Base-by-base conservation (phyloP, 2,113 vertebrate species). In the Myanophis thanlyinensis region DNA sequence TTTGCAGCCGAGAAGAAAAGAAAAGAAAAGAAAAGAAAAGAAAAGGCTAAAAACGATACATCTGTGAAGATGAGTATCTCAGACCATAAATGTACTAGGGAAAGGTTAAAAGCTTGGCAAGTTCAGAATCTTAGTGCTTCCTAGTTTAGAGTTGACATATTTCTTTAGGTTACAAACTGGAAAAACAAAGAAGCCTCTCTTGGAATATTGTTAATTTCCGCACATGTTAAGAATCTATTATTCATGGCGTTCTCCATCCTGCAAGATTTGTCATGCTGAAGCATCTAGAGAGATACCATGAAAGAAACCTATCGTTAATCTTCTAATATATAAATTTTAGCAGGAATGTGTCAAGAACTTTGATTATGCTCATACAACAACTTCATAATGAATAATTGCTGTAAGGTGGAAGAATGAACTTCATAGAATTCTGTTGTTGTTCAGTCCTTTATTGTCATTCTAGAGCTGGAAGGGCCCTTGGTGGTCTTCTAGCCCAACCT, bases 161-260 rank as follows among this genome's bases (percentile, higher is more conserved):
- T 95, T 96, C 96, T 96, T 90, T 91, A 96, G 94, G 85, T 94
- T 23, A 87, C n/a, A 92, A 90, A 7, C 35, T 94, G 89, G 93
- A 93, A 95, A 95, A 94, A 53, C 88, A 94, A 95, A 87, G 90
- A 95, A 95, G 90, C 92, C 96, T 22, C 35, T 52, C 48, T 13
- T 87, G 93, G 52, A 87, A 95, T 95, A 90, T 92, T 93, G 95
- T 95, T 87, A 59, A 73, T 94, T 96, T 95, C 95, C 93, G 46
- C 80, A 93, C 94, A 87, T 95, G 84, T 92, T 94, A 95, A 94
- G 92, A 93, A 85, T 54, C 25, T 95, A 91, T 94, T 92, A 92
- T 84, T 30, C 96, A 86, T 40, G 96, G 53, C 94, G 23, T 96
- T 62, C 93, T 92, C 49, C 44, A 9, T 94, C n/a, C 25, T 2